Evolutionary conservation across 2,888 invertebrate genomes (phyloP).

Genomic region (Drosophila greeni): DNA sequence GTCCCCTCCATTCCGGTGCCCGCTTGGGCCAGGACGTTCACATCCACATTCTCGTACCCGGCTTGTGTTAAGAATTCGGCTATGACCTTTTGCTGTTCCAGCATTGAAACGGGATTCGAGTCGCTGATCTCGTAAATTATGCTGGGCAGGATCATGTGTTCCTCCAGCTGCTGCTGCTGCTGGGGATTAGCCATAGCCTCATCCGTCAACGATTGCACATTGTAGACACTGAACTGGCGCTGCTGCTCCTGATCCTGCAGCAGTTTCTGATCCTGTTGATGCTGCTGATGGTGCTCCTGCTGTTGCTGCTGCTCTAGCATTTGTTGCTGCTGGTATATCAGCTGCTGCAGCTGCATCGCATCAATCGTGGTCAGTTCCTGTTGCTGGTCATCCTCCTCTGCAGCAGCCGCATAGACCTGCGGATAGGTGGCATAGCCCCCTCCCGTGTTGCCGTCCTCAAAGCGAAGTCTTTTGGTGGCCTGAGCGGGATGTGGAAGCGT

Average conservation of each 20-base stretch:
- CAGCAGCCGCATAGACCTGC: constrained; percentile 46
- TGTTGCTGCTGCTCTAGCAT: constrained; percentile 60
- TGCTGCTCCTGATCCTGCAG: constrained; percentile 50
- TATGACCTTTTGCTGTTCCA: constrained; percentile 74
- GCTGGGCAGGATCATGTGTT: constrained; percentile 68
- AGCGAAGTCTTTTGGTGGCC: constrained; percentile 70
- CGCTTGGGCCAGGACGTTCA: constrained; percentile 55
- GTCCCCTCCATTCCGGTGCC: constrained; percentile 11
- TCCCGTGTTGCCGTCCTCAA: constrained; percentile 61
- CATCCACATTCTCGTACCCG: constrained; percentile 64
- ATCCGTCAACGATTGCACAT: constrained; percentile 73
- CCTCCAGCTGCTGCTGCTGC: constrained; percentile 41
- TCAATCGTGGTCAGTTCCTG: constrained; percentile 65
- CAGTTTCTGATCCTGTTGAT: constrained; percentile 52
- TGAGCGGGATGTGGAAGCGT: constrained; percentile 48
- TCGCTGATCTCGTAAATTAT: constrained; percentile 74
- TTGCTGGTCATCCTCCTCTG: constrained; percentile 40
- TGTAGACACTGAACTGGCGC: constrained; percentile 68
- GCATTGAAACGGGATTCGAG: constrained; percentile 67
- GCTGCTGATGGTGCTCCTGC: constrained; percentile 56
- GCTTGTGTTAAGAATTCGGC: constrained; percentile 74
- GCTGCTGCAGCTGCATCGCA: constrained; percentile 74
- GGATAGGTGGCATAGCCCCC: constrained; percentile 60
- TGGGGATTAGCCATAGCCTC: constrained; percentile 41
- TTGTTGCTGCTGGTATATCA: constrained; percentile 73